A percentile compares a stretch with the other conserved stretches of the same genome.
Conservation (phyloP, 2,888 invertebrate species). For the Dolomedes plantarius region DNA sequence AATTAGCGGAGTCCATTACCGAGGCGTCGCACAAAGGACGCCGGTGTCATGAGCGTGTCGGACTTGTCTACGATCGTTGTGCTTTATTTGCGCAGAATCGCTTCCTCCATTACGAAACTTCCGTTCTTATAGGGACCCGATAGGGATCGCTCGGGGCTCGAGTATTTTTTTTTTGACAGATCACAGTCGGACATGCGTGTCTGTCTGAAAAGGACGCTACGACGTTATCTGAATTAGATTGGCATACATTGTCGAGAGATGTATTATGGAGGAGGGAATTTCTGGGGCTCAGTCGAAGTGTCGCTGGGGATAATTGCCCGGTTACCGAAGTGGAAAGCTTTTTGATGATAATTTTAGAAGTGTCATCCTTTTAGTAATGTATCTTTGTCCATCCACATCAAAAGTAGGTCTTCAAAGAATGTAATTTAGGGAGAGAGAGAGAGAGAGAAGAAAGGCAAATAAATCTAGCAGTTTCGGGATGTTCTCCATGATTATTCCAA, state of each 20-base stretch:
- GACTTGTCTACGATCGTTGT: neutral
- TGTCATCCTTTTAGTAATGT: neutral
- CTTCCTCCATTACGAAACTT: neutral
- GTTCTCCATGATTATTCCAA: no score
- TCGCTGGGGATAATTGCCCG: neutral
- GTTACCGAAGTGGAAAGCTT: slow-evolving; percentile 13
- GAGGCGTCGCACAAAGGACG: neutral
- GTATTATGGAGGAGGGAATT: neutral
- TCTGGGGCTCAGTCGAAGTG: neutral
- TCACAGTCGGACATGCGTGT: slow-evolving; percentile 1
- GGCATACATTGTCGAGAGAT: neutral
- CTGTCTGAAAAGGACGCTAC: neutral
- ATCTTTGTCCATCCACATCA: neutral
- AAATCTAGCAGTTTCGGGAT: neutral
- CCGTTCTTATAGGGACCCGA: neutral
- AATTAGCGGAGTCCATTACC: neutral
- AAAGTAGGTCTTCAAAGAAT: neutral
- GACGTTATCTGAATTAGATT: neutral
- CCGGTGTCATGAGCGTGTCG: neutral
- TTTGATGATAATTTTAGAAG: neutral
- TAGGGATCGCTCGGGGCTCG: neutral
- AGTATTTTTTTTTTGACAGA: neutral
- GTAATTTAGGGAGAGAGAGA: neutral
- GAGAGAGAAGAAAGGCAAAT: neutral
- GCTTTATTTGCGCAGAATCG: neutral